A percentile compares a stretch with the other conserved stretches of the same genome.
phyloP scores from a whole-genome alignment of 2,888 invertebrate genomes.

The Cephus nigrinus region DNA sequence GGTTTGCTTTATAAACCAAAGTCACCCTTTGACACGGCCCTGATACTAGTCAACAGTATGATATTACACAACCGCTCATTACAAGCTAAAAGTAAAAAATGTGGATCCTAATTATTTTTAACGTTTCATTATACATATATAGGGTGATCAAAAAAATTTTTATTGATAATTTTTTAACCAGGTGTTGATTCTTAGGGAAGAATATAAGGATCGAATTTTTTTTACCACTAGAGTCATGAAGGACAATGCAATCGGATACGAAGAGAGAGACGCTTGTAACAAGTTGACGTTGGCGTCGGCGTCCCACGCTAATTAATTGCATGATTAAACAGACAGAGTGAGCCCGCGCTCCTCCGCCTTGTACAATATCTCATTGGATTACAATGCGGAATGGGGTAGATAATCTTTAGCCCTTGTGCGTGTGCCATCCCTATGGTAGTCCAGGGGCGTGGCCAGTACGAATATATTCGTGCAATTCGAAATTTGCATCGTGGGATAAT shows the following conservation, averaged over 20 bases:
- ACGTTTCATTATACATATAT: no score
- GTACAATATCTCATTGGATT: conserved; percentile 39
- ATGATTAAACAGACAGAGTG: conserved; percentile 21
- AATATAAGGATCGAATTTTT: not conserved
- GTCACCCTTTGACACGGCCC: not conserved
- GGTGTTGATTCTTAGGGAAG: not conserved
- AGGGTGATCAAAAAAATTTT: not conserved
- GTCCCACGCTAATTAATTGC: conserved; percentile 21
- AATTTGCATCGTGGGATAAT: not conserved
- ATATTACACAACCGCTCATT: not conserved
- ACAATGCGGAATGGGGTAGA: conserved; percentile 39
- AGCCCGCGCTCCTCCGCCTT: conserved; percentile 24
- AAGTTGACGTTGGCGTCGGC: not conserved
- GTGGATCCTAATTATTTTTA: not conserved
- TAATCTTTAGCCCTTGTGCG: conserved; percentile 39
- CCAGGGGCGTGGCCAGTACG: conserved; percentile 5
- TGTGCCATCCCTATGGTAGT: conserved; percentile 7
- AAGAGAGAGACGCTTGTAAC: not conserved
- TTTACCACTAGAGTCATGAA: not conserved
- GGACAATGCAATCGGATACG: not conserved
- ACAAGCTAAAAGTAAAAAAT: not conserved
- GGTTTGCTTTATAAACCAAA: conserved; percentile 5
- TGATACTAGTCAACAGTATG: not conserved
- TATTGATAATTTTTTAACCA: not conserved
- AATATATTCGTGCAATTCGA: not conserved